Evolutionary conservation across 2,888 invertebrate genomes (phyloP).

Genomic region (Proisotoma minuta): DNA sequence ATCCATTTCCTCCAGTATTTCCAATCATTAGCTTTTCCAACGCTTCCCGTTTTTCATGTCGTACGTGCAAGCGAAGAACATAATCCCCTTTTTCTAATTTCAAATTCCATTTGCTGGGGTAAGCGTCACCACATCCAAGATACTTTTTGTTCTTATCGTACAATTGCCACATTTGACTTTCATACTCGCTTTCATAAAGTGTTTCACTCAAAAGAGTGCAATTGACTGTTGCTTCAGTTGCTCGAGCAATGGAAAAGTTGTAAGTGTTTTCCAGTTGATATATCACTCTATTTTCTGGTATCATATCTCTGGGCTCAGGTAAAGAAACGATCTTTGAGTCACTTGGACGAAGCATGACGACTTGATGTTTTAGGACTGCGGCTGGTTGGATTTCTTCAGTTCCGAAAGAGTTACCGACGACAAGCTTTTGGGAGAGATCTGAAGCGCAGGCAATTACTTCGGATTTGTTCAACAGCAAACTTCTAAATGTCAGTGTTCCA

Average conservation of each 20-base stretch:
- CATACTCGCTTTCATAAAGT: conserved; percentile 92
- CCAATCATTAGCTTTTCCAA: conserved; percentile 22
- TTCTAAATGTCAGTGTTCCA: conserved; percentile 76
- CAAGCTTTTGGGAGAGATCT: conserved; percentile 68
- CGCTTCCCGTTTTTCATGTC: conserved; percentile 64
- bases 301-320: conserved; percentile 68
- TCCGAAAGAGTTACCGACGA: conserved; percentile 63
- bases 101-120: conserved; percentile 74
- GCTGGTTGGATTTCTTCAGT: conserved; percentile 74
- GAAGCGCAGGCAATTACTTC: conserved; percentile 67
- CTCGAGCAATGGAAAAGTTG: conserved; percentile 73
- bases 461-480: conserved; percentile 61
- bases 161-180: conserved; percentile 94
- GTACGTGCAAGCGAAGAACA: conserved; percentile 74
- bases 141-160: conserved; percentile 86
- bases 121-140: conserved; percentile 58
- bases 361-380: conserved; percentile 68
- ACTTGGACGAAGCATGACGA: conserved; percentile 69
- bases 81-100: conserved; percentile 97
- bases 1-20: conserved; percentile 27
- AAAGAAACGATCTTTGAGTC: conserved; percentile 72
- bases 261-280: conserved; percentile 86
- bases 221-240: conserved; percentile 74
- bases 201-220: conserved; percentile 78
- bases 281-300: conserved; percentile 82